Conservation (phyloP, 2,113 vertebrate genomes). For the Acrocephalus arundinaceus region DNA sequence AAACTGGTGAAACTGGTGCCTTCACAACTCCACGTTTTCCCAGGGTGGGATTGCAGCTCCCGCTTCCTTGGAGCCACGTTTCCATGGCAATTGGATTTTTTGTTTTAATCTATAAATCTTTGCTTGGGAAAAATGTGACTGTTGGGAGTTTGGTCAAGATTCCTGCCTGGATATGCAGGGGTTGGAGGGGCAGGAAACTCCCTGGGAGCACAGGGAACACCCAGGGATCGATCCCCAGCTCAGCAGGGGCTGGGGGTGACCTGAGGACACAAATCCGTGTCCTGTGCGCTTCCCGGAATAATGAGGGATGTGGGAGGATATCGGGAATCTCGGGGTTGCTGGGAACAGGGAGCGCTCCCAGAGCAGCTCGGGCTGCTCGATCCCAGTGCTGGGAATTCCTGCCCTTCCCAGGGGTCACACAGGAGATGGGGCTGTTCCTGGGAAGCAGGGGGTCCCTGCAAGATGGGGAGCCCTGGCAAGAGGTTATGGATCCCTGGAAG, state of each 20-base stretch:
- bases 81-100: background rate
- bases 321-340: background rate
- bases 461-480: background rate
- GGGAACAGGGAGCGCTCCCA: background rate
- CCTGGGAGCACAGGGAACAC: background rate
- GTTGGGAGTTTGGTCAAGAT: background rate
- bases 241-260: background rate
- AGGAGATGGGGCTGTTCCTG: background rate
- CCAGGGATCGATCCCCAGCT: background rate
- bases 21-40: accelerated
- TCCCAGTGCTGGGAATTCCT: accelerated
- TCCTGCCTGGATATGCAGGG: background rate
- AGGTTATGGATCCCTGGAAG: background rate
- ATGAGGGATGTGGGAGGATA: background rate
- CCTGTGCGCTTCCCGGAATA: accelerated
- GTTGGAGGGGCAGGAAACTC: background rate
- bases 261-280: background rate
- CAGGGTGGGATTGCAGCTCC: background rate
- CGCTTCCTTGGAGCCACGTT: background rate
- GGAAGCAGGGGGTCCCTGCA: background rate
- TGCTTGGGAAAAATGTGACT: background rate
- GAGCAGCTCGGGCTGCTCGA: accelerated
- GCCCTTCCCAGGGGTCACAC: accelerated
- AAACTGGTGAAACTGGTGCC: background rate
- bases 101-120: background rate